Percentiles rank a stretch among this genome's conserved stretches.
Evolutionary conservation across 2,888 invertebrate genomes (phyloP).

Genomic region (Cryptocheilus praepositus): DNA sequence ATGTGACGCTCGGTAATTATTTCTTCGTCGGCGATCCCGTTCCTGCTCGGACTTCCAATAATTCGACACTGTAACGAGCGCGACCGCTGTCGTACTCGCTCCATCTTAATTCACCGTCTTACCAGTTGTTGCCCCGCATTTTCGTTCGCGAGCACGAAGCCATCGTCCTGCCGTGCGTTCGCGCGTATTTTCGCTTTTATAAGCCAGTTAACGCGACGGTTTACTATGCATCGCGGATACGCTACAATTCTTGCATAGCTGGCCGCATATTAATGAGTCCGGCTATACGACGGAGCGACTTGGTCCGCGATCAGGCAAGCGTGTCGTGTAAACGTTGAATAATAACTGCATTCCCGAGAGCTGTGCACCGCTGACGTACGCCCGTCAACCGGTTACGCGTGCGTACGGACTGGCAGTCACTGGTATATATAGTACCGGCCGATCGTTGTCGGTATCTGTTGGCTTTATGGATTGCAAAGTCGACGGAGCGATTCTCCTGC

Average conservation of each 20-base stretch:
- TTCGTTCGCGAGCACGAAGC: too few relatives aligned
- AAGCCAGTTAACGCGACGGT: slow-evolving; percentile 10
- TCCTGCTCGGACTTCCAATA: too few relatives aligned
- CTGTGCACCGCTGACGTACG: slow-evolving; percentile 14
- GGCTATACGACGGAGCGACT: slow-evolving; percentile 28
- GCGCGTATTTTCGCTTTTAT: slow-evolving; percentile 15
- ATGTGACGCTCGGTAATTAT: too few relatives aligned
- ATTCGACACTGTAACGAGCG: too few relatives aligned
- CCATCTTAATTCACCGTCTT: too few relatives aligned
- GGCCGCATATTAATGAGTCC: slow-evolving; percentile 54
- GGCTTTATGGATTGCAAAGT: slow-evolving; percentile 29
- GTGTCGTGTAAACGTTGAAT: slow-evolving; percentile 65
- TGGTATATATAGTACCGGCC: slow-evolving; percentile 49
- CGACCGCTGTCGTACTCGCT: too few relatives aligned
- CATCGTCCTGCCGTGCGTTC: neutral
- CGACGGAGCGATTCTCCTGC: slow-evolving; percentile 19
- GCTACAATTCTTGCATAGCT: slow-evolving; percentile 41
- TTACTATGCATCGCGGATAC: slow-evolving; percentile 20
- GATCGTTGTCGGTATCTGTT: slow-evolving; percentile 39
- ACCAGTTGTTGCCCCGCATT: too few relatives aligned
- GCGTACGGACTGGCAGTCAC: slow-evolving; percentile 13
- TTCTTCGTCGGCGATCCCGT: too few relatives aligned
- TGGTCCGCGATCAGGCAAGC: slow-evolving; percentile 55
- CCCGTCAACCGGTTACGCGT: slow-evolving; percentile 15
- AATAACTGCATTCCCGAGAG: slow-evolving; percentile 63